These are phyloP conservation scores for Mus minutoides DNA, from an alignment of 2,797 vertebrate species.

Conservation along the genomic window DNA sequence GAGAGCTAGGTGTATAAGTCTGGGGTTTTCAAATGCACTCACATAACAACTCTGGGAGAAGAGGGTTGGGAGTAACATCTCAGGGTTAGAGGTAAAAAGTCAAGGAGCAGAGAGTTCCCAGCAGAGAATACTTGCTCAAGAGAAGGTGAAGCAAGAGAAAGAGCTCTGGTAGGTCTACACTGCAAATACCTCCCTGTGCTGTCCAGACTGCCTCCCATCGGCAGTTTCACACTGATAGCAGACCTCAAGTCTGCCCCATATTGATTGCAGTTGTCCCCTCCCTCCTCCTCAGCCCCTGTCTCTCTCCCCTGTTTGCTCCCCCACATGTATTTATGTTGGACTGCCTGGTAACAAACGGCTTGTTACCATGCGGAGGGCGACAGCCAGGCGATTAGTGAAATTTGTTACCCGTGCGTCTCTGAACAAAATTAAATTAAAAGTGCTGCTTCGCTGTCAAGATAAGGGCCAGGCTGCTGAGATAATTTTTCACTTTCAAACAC, in stretches of 20 bases:
- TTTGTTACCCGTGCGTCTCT: conserved; percentile 88
- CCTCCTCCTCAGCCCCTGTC: conserved; percentile 27
- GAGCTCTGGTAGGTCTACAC: accelerated
- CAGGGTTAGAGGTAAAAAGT: not conserved
- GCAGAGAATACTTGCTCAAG: not conserved
- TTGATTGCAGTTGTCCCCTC: not conserved
- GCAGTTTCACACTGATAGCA: not conserved
- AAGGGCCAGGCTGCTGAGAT: conserved; percentile 89
- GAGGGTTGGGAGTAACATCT: not conserved
- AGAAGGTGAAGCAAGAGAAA: not conserved
- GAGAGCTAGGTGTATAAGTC: not conserved
- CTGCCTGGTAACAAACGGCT: conserved; percentile 85
- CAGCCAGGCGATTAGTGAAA: conserved; percentile 88
- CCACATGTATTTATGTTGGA: conserved; percentile 77
- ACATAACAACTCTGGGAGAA: not conserved
- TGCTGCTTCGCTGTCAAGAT: conserved; percentile 90
- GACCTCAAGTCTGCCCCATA: not conserved
- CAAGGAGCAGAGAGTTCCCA: not conserved
- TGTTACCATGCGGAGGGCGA: conserved; percentile 86
- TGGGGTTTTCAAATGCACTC: not conserved
- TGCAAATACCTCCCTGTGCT: not conserved
- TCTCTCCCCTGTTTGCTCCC: conserved; percentile 56
- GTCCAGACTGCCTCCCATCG: not conserved
- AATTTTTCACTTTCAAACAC: conserved; percentile 91
- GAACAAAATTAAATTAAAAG: conserved; percentile 91